Percentiles rank a stretch among this genome's conserved stretches.
Evolutionary conservation across 2,888 invertebrate genomes (phyloP).

Genomic region (Cephus pygmeus): DNA sequence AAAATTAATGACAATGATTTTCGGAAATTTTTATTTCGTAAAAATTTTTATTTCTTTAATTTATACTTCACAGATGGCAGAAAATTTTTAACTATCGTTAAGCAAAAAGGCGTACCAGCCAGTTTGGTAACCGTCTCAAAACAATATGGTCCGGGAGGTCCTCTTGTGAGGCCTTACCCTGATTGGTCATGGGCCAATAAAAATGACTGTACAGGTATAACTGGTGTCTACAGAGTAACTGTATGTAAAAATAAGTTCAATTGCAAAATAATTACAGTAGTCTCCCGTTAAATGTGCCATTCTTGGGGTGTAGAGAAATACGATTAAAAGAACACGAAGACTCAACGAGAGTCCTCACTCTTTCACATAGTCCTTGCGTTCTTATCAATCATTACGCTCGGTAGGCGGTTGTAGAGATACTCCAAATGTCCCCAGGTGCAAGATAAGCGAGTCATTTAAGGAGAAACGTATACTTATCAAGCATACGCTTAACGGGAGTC

Average conservation of each 20-base stretch:
- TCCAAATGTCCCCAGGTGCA: no score
- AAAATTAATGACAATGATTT: not conserved
- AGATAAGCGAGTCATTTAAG: no score
- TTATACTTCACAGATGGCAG: constrained; percentile 31
- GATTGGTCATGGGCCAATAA: constrained; percentile 72
- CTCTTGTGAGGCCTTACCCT: constrained; percentile 72
- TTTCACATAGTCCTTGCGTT: no score
- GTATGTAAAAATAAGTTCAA: constrained; percentile 67
- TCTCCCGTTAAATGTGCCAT: no score
- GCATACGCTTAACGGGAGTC: no score
- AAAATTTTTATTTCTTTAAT: no score
- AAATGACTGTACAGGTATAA: constrained; percentile 74
- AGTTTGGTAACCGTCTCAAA: constrained; percentile 73
- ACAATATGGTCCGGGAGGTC: constrained; percentile 63
- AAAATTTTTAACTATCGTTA: constrained; percentile 77
- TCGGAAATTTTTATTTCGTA: not conserved
- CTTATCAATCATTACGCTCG: no score
- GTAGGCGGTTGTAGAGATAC: no score
- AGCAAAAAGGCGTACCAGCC: constrained; percentile 74
- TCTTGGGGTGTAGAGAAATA: no score
- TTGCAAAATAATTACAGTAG: not conserved
- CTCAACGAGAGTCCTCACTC: no score
- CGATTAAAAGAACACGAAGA: no score
- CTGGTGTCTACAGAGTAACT: constrained; percentile 79
- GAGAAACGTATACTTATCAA: no score